These are phyloP conservation scores for Drosophila neutralis DNA, from an alignment of 2,888 invertebrate genomes.

Conservation along the genomic window DNA sequence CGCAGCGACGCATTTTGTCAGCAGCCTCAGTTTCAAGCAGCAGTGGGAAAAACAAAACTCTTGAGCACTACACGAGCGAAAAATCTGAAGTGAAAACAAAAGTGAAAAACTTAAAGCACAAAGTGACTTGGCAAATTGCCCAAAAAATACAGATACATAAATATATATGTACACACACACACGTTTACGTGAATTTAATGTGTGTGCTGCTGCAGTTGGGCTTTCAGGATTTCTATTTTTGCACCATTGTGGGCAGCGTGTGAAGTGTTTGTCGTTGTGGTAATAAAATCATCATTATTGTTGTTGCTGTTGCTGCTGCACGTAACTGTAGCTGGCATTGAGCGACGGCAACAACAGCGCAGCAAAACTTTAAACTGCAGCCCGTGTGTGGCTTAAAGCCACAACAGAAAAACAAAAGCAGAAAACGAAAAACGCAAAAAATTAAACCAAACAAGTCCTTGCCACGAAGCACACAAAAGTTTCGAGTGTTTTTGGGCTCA, in stretches of 20 bases:
- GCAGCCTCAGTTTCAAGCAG: constrained; percentile 50
- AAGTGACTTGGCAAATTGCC: constrained; percentile 51
- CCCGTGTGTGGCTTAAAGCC: constrained; percentile 46
- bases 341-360: constrained; percentile 45
- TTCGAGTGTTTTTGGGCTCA: constrained; percentile 47
- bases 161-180: constrained; percentile 13
- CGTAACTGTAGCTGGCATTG: constrained; percentile 51
- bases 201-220: constrained; percentile 45
- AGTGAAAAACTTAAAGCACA: constrained; percentile 65
- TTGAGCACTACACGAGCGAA: background rate
- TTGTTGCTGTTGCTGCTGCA: constrained; percentile 26
- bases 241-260: constrained; percentile 46
- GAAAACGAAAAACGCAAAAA: constrained; percentile 30
- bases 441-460: constrained; percentile 34
- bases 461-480: constrained; percentile 23
- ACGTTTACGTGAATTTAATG: constrained; percentile 1
- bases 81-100: constrained; percentile 59
- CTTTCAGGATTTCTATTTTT: constrained; percentile 68
- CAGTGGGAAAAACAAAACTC: constrained; percentile 29
- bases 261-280: constrained; percentile 50
- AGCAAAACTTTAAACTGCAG: constrained; percentile 47
- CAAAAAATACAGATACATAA: constrained; percentile 31
- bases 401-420: constrained; percentile 24
- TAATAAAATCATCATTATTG: constrained; percentile 22
- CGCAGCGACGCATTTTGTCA: constrained; percentile 62